Base-by-base conservation (phyloP, 2,113 vertebrate species). In the Gymnogyps californianus region DNA sequence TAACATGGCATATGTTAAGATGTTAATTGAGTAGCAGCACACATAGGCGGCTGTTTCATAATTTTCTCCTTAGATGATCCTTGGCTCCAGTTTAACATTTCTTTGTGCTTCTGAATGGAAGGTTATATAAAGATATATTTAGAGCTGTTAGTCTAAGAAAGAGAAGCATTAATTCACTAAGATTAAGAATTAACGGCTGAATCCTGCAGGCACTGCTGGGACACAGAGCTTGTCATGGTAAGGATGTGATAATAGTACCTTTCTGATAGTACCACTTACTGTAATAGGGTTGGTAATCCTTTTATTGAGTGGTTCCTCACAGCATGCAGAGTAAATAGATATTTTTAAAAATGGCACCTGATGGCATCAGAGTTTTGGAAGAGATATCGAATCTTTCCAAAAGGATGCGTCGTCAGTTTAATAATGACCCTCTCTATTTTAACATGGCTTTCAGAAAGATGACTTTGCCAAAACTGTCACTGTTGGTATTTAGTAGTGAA, bases 41-140 rank as follows among this genome's bases (percentile, higher is more conserved):
- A 46, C 91, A 97, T 65, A 89, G 78, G 83, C 11, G 38, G 38
- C 89, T 94, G 89, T 88, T 95, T 95, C 82, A 70, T 95, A 70
- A 97, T 95, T 95, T 96, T 96, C 93, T 96, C 89, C 89, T 83
- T 93, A 96, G 89, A 93, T 83, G 91, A 96, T 96, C 94, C 78
- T 96, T 95, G 91, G 87, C 93, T 97, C 66, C 66, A 70, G 84
- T 93, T 97, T 96, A 91, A 85, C 71, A 64, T 96, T 96, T 91
- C 89, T 94, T 96, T 94, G 61, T 95, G 91, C 64, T 94, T 91
- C 71, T 95, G 83, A 96, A 93, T 82, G 82, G 93, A 83, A 83
- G 78, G 83, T 89, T 97, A 84, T 91, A 52, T 94, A 82, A 87
- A 95, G 89, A 95, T 97, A 92, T 89, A 92, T 94, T 97, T 86